Evolutionary conservation across 1,140 invertebrate genomes (phyloP).

Genomic region (Neuroterus valhalla): DNA sequence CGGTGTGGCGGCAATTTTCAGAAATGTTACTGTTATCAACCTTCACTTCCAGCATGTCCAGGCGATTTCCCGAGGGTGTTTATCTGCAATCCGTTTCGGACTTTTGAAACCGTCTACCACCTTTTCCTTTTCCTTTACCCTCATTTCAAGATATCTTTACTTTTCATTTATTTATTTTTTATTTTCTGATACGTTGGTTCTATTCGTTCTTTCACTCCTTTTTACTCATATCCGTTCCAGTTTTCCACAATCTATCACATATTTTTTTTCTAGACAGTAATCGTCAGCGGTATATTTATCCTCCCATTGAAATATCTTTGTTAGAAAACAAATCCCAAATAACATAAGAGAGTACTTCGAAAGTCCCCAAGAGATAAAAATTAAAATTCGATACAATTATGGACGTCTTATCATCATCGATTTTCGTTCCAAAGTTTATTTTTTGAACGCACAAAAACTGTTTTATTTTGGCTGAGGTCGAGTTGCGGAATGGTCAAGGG

Average conservation of each 20-base stretch:
- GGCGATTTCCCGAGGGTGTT: conserved; percentile 42
- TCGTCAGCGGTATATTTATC: not conserved
- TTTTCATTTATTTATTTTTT: conserved; percentile 3
- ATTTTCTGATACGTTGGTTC: not conserved
- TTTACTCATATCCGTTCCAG: conserved; percentile 8
- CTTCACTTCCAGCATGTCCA: conserved; percentile 30
- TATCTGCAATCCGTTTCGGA: conserved; percentile 20
- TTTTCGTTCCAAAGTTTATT: too few species aligned
- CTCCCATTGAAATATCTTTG: not conserved
- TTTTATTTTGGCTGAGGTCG: too few species aligned
- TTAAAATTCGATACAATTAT: too few species aligned
- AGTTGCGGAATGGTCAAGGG: too few species aligned
- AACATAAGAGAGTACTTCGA: not conserved
- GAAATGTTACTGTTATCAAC: conserved; percentile 42
- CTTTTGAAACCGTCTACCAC: conserved; percentile 19
- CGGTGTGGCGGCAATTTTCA: conserved; percentile 36
- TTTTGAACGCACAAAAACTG: too few species aligned
- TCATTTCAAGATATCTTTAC: conserved; percentile 27
- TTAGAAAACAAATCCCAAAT: not conserved
- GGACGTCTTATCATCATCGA: too few species aligned
- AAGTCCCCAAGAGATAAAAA: too few species aligned
- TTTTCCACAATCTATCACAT: not conserved
- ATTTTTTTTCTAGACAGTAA: conserved; percentile 8
- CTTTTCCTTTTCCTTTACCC: conserved; percentile 4
- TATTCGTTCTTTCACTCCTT: not conserved